Percentiles rank a stretch among this genome's conserved stretches.
Conservation (phyloP, 2,797 vertebrate genomes). For the Gymnoscopelus microlampas region DNA sequence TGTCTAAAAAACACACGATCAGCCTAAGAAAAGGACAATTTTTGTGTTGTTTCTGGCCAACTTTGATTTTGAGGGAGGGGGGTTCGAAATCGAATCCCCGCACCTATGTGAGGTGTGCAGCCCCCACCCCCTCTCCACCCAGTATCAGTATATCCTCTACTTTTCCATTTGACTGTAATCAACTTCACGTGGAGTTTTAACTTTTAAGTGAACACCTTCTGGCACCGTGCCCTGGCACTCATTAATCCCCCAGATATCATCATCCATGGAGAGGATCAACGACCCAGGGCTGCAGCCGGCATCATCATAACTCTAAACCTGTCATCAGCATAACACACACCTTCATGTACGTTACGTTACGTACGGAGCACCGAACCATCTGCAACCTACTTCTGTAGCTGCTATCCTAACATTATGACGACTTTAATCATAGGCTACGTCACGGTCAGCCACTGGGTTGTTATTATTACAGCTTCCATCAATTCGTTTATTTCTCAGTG, state of each 20-base stretch:
- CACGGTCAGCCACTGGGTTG: slow-evolving; percentile 1
- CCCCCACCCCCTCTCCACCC: no score
- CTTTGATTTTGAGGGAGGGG: neutral
- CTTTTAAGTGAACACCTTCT: no score
- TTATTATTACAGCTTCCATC: neutral
- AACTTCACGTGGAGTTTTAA: slow-evolving; percentile 23
- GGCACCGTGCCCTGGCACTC: no score
- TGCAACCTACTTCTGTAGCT: neutral
- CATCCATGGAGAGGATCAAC: slow-evolving; percentile 4
- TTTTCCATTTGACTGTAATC: neutral
- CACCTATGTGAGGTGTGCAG: neutral
- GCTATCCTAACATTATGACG: slow-evolving; percentile 7
- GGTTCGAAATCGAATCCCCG: neutral
- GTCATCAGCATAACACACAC: neutral
- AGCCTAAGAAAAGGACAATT: neutral
- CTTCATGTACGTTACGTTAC: neutral
- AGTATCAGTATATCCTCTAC: neutral
- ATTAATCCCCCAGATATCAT: neutral
- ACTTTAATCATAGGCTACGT: slow-evolving; percentile 5
- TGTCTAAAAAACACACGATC: neutral
- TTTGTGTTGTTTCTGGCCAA: neutral
- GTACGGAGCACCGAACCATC: slow-evolving; percentile 10
- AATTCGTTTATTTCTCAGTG: neutral
- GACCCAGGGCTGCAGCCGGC: slow-evolving; percentile 8
- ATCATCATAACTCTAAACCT: slow-evolving; percentile 9